Evolutionary conservation across 2,113 vertebrate genomes (phyloP), one percentile per base, ranked within the genome.

Genomic region (Donacobius atricapilla): DNA sequence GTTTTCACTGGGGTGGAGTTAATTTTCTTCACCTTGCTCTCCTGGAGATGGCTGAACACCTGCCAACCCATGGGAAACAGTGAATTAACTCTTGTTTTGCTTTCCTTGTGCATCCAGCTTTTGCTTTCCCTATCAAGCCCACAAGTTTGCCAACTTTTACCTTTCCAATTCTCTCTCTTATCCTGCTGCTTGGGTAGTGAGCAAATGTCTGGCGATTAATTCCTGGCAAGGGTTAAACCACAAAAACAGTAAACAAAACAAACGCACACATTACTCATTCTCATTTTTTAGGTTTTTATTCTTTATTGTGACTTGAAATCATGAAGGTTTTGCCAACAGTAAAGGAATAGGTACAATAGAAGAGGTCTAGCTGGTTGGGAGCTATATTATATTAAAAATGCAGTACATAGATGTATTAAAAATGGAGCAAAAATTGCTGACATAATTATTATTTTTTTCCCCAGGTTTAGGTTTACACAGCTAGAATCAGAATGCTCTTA

Each of bases 1-100:
- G 6, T 61, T 87, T 61, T 78, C 47, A 19, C 22, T 51, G 27
- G 8, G 3, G 4, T 0, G 0, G 37, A 27, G 6, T 51, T 68
- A 19, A 33, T 60, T 60, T 77, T 69, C 39, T 69, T 78, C 39
- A 19, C 23, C 8, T 28, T 61, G 28, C 33, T 39, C 7, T 53
- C 13, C 45, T 70, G 54, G 28, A 39, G 19, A 20, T 33, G 33
- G 12, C 35, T 35, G 44, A 76, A 42, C 61, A 24, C 28, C 47
- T 16, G 15, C 28, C 19, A 39, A 13, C 23, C 19, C 8, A 16
- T 17, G 15, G 39, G 19, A 61, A 61, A 10, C 15, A 11, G 28
- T 28, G 64, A 53, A 45, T 53, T 24, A 39, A 61, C 15, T 61
- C 39, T 70, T 53, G 27, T 33, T 69, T 45, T 39, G 12, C 23